A percentile compares a stretch with the other conserved stretches of the same genome.
These are phyloP conservation scores for Philypnodon macrostomus DNA, from an alignment of 2,797 vertebrate species.

Conservation along the genomic window DNA sequence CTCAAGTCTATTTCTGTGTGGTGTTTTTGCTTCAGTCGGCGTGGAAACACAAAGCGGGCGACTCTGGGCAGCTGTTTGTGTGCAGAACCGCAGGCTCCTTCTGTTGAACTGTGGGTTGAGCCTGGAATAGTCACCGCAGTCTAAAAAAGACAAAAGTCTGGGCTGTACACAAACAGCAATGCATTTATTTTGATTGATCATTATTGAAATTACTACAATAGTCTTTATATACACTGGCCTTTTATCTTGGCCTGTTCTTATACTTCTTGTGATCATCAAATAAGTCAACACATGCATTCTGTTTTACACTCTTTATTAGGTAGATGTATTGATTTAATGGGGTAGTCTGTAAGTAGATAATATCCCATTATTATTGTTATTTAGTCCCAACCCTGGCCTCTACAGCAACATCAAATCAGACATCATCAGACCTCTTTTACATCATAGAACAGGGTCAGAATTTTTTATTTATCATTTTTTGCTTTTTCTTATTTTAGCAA, in stretches of 20 bases:
- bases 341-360: too few species aligned
- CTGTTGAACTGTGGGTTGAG: slow-evolving; percentile 53
- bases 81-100: slow-evolving; percentile 58
- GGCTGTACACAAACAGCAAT: slow-evolving; percentile 20
- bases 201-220: slow-evolving; percentile 15
- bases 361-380: too few species aligned
- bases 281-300: too few species aligned
- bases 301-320: too few species aligned
- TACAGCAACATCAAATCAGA: too few species aligned
- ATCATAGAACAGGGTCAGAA: too few species aligned
- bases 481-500: too few species aligned
- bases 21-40: slow-evolving; percentile 48
- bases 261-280: too few species aligned
- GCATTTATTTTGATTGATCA: slow-evolving; percentile 19
- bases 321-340: too few species aligned
- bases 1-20: slow-evolving; percentile 35
- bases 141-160: slow-evolving; percentile 73
- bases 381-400: too few species aligned
- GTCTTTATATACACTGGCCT: not conserved
- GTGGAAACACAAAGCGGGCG: slow-evolving; percentile 26
- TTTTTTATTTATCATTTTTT: too few species aligned
- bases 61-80: slow-evolving; percentile 39
- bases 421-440: too few species aligned
- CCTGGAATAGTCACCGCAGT: slow-evolving; percentile 65
- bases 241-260: not conserved